These are phyloP conservation scores for Crocuta crocuta DNA, from an alignment of 2,113 vertebrate genomes.

Conservation along the genomic window DNA sequence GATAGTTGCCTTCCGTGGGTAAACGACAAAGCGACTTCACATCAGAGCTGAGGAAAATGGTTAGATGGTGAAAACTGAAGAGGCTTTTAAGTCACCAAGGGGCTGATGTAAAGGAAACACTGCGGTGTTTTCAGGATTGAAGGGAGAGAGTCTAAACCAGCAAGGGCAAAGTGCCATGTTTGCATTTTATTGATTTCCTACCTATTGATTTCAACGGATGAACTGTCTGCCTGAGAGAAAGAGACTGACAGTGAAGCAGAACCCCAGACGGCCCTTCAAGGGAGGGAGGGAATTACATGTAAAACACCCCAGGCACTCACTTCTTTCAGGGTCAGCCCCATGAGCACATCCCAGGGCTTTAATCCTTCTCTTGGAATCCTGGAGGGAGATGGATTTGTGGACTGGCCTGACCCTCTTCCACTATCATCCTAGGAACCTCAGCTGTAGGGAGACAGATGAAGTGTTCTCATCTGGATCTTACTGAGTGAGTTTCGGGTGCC, in stretches of 20 bases:
- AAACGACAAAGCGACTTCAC: background rate
- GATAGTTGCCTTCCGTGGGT: slow-evolving; percentile 1
- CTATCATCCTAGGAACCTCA: background rate
- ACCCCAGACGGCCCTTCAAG: slow-evolving; percentile 13
- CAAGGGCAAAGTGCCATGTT: slow-evolving; percentile 80
- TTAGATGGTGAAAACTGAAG: slow-evolving; percentile 18
- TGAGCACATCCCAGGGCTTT: background rate
- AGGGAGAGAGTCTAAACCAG: slow-evolving; percentile 68
- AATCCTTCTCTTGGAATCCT: background rate
- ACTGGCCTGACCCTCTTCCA: background rate
- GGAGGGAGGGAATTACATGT: slow-evolving; percentile 56
- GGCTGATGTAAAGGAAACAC: slow-evolving; percentile 25
- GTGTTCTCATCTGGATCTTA: background rate
- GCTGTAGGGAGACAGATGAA: background rate
- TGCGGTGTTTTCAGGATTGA: slow-evolving; percentile 63
- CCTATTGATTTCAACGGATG: slow-evolving; percentile 84
- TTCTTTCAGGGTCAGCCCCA: background rate
- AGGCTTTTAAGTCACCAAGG: background rate
- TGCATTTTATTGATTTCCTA: slow-evolving; percentile 86
- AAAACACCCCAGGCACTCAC: background rate
- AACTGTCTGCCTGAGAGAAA: slow-evolving; percentile 79
- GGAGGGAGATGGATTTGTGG: background rate
- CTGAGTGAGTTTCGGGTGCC: background rate
- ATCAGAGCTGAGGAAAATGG: background rate
- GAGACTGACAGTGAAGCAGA: slow-evolving; percentile 71